A percentile compares a stretch with the other conserved stretches of the same genome.
Evolutionary conservation across 2,797 vertebrate genomes (phyloP).

Genomic region (Chaetophractus vellerosus): DNA sequence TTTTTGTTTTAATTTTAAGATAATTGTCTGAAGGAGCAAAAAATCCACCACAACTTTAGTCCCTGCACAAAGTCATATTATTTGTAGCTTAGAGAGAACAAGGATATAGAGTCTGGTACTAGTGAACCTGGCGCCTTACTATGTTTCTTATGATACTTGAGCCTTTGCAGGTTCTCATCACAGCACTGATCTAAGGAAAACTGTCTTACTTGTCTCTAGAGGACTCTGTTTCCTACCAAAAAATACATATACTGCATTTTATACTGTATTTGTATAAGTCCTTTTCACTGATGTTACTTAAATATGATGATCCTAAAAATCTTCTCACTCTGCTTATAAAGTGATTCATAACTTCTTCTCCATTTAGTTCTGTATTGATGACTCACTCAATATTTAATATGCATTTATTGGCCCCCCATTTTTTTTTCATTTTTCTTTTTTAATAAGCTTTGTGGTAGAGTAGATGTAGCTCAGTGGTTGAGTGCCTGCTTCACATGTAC

Average conservation of each 20-base stretch:
- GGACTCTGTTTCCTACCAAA: background rate
- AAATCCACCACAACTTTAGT: background rate
- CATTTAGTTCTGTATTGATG: background rate
- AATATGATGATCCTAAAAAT: background rate
- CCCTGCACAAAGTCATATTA: background rate
- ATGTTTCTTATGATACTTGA: background rate
- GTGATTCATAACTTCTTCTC: conserved; percentile 17
- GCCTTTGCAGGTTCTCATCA: background rate
- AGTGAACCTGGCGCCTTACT: background rate
- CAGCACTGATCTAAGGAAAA: background rate
- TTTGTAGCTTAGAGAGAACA: background rate
- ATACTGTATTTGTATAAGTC: background rate
- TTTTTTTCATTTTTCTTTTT: background rate
- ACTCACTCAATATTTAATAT: background rate
- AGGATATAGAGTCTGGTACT: background rate
- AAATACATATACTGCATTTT: background rate
- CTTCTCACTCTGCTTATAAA: background rate
- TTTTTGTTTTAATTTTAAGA: background rate
- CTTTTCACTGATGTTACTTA: background rate
- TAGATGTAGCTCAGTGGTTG: no score
- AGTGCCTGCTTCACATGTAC: no score
- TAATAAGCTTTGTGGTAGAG: background rate
- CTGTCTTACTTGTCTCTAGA: background rate
- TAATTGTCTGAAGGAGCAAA: background rate
- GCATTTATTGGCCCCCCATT: background rate